Evolutionary conservation across 2,888 invertebrate species (phyloP).

Genomic region (Rapana venosa): DNA sequence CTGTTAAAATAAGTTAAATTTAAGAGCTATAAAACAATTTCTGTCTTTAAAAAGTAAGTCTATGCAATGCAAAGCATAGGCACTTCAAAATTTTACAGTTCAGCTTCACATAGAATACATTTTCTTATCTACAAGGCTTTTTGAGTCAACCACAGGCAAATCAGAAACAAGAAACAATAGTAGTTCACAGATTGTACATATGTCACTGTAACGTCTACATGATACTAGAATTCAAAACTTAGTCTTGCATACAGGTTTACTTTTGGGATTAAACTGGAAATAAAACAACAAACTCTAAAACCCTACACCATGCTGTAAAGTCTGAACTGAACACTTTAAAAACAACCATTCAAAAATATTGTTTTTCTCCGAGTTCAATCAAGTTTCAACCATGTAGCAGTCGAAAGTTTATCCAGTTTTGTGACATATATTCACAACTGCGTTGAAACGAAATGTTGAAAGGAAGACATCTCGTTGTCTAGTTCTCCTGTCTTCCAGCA

Average conservation of each 20-base stretch:
- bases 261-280: too few species aligned
- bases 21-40: too few species aligned
- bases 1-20: too few species aligned
- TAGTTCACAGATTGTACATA: background rate
- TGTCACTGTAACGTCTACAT: too few species aligned
- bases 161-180: background rate
- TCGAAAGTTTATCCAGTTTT: background rate
- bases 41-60: too few species aligned
- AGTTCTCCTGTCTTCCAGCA: background rate
- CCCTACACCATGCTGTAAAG: background rate
- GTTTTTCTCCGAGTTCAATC: background rate
- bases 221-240: too few species aligned
- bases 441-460: constrained; percentile 1
- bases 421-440: background rate
- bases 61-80: too few species aligned
- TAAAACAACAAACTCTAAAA: background rate
- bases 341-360: background rate
- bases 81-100: background rate
- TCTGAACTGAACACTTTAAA: background rate
- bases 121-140: background rate
- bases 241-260: too few species aligned
- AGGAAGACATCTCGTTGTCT: background rate
- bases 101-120: background rate
- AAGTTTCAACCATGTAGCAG: background rate
- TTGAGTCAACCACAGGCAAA: background rate